Evolutionary conservation across 2,888 invertebrate species (phyloP), one percentile per base, ranked within the genome.

Genomic region (Pollenia labialis): DNA sequence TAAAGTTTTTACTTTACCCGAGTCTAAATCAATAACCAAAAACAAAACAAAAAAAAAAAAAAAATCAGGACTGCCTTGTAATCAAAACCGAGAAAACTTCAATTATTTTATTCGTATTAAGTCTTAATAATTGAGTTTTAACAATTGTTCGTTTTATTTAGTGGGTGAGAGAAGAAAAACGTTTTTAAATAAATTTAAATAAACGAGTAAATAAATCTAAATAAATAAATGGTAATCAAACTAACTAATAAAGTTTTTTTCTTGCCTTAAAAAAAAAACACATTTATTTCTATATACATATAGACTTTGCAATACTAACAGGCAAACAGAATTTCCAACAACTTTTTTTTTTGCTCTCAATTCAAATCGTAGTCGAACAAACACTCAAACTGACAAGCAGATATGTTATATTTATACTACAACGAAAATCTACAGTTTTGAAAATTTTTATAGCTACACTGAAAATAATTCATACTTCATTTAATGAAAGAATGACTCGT

Each of bases 251-350:
- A 40, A 40, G 2, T 23, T 23, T 32, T 52, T 40, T 12, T 54
- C 12, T 54, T 58, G 60, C 23, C 18, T 68, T 14, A 52, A 54
- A 11, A 75, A 18, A 71, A 40, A 60, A 14, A 40, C 7, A 16
- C 46, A 46, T 72, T 18, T n/a, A n/a, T n/a, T 69, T 62, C 4
- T 85, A 83, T 77, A 87, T 84, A 84, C 84, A 81, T 84, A 84
- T 84, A 87, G 72, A 87, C 76, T 84, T 72, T 76, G 80, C 81
- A 81, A 81, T 81, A 60, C n/a, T 77, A 84, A 77, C 76, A 85
- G 82, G 87, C 82, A 14, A 80, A 77, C 87, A 87, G 85, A 81
- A 82, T 56, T 58, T 85, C 82, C 64, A 81, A 79, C 58, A 81
- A 62, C 46, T 11, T 54, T 52, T 62, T 52, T 42, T 11, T 64